Evolutionary conservation across 2,113 vertebrate genomes (phyloP), one percentile per base, ranked within the genome.

Genomic region (Caranx ignobilis): DNA sequence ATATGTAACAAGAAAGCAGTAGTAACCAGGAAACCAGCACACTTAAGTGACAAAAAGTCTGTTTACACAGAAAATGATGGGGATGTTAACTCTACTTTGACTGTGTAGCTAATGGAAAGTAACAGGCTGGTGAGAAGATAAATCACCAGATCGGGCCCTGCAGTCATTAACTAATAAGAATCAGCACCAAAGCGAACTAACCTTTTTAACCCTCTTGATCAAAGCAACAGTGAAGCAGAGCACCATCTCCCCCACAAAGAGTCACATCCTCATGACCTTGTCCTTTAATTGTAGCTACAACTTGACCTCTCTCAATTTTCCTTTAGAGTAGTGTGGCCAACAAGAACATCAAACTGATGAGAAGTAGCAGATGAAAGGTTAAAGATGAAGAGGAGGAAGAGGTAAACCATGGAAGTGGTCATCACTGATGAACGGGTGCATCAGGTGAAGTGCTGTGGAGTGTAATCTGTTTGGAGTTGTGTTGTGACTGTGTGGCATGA

Each of bases 121-220:
- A 59, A 34, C n/a, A 56, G 50, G 9, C 10, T 37, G 7, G 21
- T 43, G 50, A 54, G 34, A 18, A 50, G 67, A 82, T 81, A 45
- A 80, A 85, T 71, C 57, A 70, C 32, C 32, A 6, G 2, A n/a
- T 26, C 26, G 26, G 21, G 55, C 43, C 43, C 65, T 39, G 37
- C 70, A 54, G 48, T 74, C 78, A 81, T 77, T 78, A 67, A 78
- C 75, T 81, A 67, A 78, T 39, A 65, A 41, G 21, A 50, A 67
- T 32, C 6, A 69, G 86, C 75, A 45, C 59, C 41, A 52, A 48
- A 62, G 67, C 21, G 63, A 75, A 82, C 26, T 57, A 13, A 69
- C 62, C 34, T 37, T 37, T 71, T 37, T 56, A 85, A 71, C 56
- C n/a, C 18, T 64, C 59, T 43, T 78, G 52, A 78, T 83, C 45